These are phyloP conservation scores for Coelopa pilipes DNA, from an alignment of 2,888 invertebrate genomes.

Conservation along the genomic window DNA sequence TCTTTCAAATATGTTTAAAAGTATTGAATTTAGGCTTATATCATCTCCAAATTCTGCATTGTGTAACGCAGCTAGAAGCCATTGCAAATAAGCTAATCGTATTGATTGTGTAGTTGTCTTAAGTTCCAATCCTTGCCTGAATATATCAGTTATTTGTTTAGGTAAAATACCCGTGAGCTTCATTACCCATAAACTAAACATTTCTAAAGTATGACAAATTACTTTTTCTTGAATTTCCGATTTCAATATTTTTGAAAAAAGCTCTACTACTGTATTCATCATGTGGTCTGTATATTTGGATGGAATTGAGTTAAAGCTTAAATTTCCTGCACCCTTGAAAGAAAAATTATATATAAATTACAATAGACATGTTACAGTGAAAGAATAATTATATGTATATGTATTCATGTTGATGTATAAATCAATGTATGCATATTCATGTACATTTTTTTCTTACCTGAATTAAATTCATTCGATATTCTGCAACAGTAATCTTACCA, in stretches of 20 bases:
- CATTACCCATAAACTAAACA: conserved; percentile 82
- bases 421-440: neutral
- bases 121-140: conserved; percentile 78
- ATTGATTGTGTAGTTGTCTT: conserved; percentile 84
- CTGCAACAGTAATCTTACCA: conserved; percentile 89
- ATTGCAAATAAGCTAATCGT: conserved; percentile 81
- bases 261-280: conserved; percentile 73
- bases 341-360: conserved; percentile 3
- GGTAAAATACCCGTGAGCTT: conserved; percentile 76
- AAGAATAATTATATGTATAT: neutral
- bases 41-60: conserved; percentile 67
- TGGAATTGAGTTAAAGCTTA: conserved; percentile 76
- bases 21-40: conserved; percentile 71
- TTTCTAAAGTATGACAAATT: conserved; percentile 81
- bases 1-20: conserved; percentile 79
- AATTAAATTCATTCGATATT: conserved; percentile 88
- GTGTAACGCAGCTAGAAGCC: conserved; percentile 76
- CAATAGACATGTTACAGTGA: neutral
- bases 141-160: conserved; percentile 73
- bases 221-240: conserved; percentile 94
- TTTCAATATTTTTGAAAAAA: conserved; percentile 82
- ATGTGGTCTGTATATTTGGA: conserved; percentile 71
- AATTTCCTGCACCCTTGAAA: conserved; percentile 75
- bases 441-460: conserved; percentile 68
- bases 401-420: neutral